Evolutionary conservation across 1,140 invertebrate species (phyloP).

Genomic region (Calosoma granatense): DNA sequence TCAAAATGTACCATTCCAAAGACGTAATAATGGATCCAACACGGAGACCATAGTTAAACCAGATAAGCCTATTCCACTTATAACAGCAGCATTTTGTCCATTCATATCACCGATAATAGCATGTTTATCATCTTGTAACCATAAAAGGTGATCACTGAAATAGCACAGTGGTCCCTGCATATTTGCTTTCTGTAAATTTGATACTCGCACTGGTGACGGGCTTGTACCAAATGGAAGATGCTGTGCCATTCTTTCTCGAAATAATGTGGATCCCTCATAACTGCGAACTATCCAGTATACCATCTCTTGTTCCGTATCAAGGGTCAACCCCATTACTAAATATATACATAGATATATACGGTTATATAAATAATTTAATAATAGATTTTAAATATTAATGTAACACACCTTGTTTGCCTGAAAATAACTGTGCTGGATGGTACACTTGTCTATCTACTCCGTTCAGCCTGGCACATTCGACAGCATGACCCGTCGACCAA

Average conservation of each 20-base stretch:
- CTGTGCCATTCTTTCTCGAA: conserved; percentile 52
- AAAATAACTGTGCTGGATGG: conserved; percentile 62
- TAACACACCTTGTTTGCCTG: conserved; percentile 57
- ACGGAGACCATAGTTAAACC: conserved; percentile 62
- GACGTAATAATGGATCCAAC: conserved; percentile 56
- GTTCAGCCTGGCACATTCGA: conserved; percentile 69
- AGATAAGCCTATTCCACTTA: conserved; percentile 49
- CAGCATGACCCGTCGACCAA: conserved; percentile 74
- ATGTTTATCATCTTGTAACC: conserved; percentile 65
- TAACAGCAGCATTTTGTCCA: conserved; percentile 62
- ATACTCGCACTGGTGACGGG: conserved; percentile 23
- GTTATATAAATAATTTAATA: neutral
- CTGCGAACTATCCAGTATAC: conserved; percentile 74
- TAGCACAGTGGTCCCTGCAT: conserved; percentile 59
- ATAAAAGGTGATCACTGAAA: conserved; percentile 67
- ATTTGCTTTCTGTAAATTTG: conserved; percentile 39
- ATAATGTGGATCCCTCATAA: conserved; percentile 61
- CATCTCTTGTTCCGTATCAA: conserved; percentile 61
- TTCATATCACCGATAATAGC: conserved; percentile 67
- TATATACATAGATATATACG: conserved; percentile 23
- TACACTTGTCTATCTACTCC: conserved; percentile 64
- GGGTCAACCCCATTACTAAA: conserved; percentile 67
- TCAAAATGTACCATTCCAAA: conserved; percentile 35
- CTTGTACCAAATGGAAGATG: neutral
- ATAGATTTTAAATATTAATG: neutral